A percentile compares a stretch with the other conserved stretches of the same genome.
phyloP scores from a whole-genome alignment of 2,888 invertebrate genomes.

The Baccha elongata region DNA sequence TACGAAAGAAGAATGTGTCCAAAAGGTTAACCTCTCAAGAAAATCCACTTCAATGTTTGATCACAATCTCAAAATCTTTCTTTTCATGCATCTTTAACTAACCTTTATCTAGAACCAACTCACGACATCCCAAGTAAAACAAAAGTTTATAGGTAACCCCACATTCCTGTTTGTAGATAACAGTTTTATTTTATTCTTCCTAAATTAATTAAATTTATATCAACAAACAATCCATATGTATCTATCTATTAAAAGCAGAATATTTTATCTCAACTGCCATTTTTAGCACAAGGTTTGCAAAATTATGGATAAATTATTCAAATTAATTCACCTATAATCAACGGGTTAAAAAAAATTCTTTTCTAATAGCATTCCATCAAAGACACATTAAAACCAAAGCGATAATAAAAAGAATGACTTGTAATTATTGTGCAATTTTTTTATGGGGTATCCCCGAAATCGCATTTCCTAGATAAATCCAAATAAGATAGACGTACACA shows the following conservation, averaged over 20 bases:
- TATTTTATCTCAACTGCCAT: not conserved
- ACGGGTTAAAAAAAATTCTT: not conserved
- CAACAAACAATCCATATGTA: not conserved
- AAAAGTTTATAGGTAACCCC: too few relatives aligned
- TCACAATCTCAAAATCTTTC: too few relatives aligned
- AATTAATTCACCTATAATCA: not conserved
- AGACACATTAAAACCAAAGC: not conserved
- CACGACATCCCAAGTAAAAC: too few relatives aligned
- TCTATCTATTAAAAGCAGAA: not conserved
- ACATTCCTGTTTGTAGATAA: too few relatives aligned
- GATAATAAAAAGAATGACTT: not conserved
- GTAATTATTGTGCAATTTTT: not conserved
- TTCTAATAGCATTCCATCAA: not conserved
- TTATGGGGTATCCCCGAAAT: slow-evolving; percentile 14
- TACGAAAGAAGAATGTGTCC: too few relatives aligned
- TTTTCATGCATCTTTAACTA: too few relatives aligned
- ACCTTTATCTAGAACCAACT: too few relatives aligned
- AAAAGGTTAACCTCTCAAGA: too few relatives aligned
- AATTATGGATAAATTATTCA: slow-evolving; percentile 10
- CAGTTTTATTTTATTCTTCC: not conserved
- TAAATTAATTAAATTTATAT: not conserved
- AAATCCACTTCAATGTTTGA: too few relatives aligned
- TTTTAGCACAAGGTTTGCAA: not conserved
- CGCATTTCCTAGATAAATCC: slow-evolving; percentile 11
- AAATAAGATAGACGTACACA: not conserved